A percentile compares a stretch with the other conserved stretches of the same genome.
These are phyloP conservation scores for Theonella swinhoei DNA, from an alignment of 37 sponge, comb jelly and placozoan genomes.

Conservation along the genomic window DNA sequence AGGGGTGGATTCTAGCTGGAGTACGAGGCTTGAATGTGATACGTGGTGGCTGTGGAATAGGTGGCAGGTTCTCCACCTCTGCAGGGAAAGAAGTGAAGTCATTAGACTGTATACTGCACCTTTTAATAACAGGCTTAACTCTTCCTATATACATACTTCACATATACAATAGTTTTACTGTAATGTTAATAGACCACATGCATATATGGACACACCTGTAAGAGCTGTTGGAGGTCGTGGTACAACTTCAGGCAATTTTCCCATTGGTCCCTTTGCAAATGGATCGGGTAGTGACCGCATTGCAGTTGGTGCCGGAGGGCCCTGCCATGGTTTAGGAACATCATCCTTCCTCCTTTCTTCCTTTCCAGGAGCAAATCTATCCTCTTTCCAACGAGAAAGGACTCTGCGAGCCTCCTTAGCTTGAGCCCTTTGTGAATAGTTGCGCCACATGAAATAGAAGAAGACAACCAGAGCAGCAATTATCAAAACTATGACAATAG, in stretches of 20 bases:
- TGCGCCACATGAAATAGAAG: slow-evolving; percentile 52
- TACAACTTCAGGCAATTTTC: slow-evolving; percentile 40
- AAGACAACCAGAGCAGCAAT: slow-evolving; percentile 38
- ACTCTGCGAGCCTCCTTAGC: slow-evolving; percentile 65
- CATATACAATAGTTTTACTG: too few species aligned
- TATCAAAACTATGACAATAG: slow-evolving; percentile 54
- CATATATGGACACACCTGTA: neutral
- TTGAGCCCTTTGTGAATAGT: slow-evolving; percentile 55
- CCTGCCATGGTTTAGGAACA: slow-evolving; percentile 60
- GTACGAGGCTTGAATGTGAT: slow-evolving; percentile 58
- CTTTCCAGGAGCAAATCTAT: slow-evolving; percentile 66
- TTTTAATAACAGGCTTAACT: neutral
- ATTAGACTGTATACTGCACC: neutral
- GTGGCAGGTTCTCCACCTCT: slow-evolving; percentile 60
- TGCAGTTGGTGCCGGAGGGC: slow-evolving; percentile 56
- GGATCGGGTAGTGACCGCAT: slow-evolving; percentile 86
- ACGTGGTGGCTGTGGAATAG: slow-evolving; percentile 47
- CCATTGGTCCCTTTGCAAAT: slow-evolving; percentile 42
- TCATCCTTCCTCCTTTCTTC: slow-evolving; percentile 62
- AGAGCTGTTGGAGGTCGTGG: slow-evolving; percentile 65
- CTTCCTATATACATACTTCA: too few species aligned
- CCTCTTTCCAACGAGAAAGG: slow-evolving; percentile 76
- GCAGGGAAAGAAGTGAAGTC: neutral
- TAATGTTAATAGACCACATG: too few species aligned
- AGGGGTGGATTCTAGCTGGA: slow-evolving; percentile 37